phyloP scores from a whole-genome alignment of 2,888 invertebrate species.

The Cantharis nigra region DNA sequence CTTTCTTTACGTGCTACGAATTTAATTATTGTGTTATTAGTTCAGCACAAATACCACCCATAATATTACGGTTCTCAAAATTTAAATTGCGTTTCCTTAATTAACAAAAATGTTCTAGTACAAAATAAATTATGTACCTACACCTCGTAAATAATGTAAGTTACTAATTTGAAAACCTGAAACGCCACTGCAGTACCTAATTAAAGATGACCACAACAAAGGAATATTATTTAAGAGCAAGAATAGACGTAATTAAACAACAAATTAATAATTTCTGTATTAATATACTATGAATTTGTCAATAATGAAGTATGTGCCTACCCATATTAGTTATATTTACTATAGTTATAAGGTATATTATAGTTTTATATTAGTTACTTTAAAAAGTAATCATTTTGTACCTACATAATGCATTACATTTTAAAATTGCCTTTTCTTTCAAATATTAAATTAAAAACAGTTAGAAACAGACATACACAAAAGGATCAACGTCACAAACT shows the following conservation, averaged over 20 bases:
- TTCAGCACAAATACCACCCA: neutral
- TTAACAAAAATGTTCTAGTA: neutral
- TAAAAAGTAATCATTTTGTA: neutral
- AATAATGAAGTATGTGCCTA: neutral
- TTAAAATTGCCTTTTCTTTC: neutral
- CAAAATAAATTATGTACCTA: neutral
- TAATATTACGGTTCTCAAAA: neutral
- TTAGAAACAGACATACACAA: neutral
- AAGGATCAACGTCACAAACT: neutral
- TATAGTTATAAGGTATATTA: too few relatives aligned
- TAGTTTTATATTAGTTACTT: too few relatives aligned
- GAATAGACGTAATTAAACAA: neutral
- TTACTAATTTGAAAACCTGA: neutral
- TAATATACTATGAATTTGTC: neutral
- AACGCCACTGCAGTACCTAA: neutral
- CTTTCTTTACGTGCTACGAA: neutral
- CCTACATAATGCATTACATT: neutral
- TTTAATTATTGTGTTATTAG: neutral
- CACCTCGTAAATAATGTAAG: neutral
- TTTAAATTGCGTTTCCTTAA: neutral
- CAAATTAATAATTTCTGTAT: neutral
- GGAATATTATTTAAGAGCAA: neutral
- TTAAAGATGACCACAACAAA: neutral
- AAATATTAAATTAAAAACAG: neutral
- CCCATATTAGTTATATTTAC: too few relatives aligned